A percentile compares a stretch with the other conserved stretches of the same genome.
Conservation (phyloP, 2,113 vertebrate genomes). For the Ptychochromis oligacanthus region DNA sequence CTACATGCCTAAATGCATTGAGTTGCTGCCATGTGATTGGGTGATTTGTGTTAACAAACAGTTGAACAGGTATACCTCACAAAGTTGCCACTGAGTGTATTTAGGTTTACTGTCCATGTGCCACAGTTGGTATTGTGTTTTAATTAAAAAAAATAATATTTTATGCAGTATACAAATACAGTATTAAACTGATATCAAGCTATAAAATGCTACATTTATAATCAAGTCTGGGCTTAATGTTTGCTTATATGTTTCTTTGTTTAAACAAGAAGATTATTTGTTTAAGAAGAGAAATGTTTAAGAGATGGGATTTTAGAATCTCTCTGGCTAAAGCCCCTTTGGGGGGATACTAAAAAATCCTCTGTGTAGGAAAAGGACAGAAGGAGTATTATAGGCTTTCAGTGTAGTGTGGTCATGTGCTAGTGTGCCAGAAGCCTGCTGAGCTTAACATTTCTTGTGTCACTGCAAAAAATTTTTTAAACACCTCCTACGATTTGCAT, state of each 20-base stretch:
- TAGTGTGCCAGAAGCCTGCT: slow-evolving; percentile 34
- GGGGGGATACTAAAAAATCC: not conserved
- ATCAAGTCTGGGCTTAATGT: not conserved
- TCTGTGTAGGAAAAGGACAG: not conserved
- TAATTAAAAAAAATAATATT: too few relatives aligned
- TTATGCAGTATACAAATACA: not conserved
- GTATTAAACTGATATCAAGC: not conserved
- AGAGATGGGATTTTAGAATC: not conserved
- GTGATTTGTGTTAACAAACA: not conserved
- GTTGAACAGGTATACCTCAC: not conserved
- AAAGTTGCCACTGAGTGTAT: not conserved
- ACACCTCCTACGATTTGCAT: slow-evolving; percentile 49
- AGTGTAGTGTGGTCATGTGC: slow-evolving; percentile 8
- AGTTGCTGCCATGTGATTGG: not conserved
- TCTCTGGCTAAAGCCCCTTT: not conserved
- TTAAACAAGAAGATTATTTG: not conserved
- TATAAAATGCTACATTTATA: not conserved
- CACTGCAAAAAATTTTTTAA: slow-evolving; percentile 29
- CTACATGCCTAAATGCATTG: too few relatives aligned
- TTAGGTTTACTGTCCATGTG: not conserved
- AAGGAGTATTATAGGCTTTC: slow-evolving; percentile 6
- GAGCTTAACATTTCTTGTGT: slow-evolving; percentile 53
- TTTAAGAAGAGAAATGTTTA: not conserved
- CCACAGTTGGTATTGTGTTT: not conserved
- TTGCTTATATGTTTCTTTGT: not conserved